Evolutionary conservation across 2,888 invertebrate genomes (phyloP), one percentile per base, ranked within the genome.

Genomic region (Coenonympha arcania): DNA sequence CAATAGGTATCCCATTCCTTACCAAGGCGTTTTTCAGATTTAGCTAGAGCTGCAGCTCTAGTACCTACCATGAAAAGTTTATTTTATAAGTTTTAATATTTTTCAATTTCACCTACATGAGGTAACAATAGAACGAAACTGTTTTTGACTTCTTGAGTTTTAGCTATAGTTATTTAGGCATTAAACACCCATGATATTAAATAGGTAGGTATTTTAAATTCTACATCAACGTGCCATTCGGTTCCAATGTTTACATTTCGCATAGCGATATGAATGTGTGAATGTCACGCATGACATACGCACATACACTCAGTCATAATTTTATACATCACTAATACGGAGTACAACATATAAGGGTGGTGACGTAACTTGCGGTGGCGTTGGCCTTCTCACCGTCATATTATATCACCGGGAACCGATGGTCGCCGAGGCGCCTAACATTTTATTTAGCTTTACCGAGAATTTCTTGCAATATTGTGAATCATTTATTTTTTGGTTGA

Each of bases 291-390:
- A 20, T 50, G 31, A 34, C 22, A 40, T 28, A 26, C 26, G 44
- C 22, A 42, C 40, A 18, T 24, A 43, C 34, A 46, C 8, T n/a
- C n/a, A 36, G 8, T 13, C 20, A 45, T 11, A 40, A 24, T 16
- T 24, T 43, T n/a, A 44, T 11, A 31, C 30, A 19, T 2, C 11
- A 28, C 13, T n/a, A 1, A 18, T 19, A 30, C 41, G 28, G n/a
- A 28, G 30, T n/a, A 19, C 6, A 15, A 9, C n/a, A 9, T 11
- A 19, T 19, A 42, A 31, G 33, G 26, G 36, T 30, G 42, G 49
- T 74, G 71, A 73, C 69, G 71, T 74, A 71, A 76, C 24, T 50
- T 15, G 43, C 55, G 55, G 69, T 67, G 67, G 66, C 57, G 65
- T 60, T 57, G 68, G 64, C 74, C 73, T 69, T 68, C 65, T 59